A percentile compares a stretch with the other conserved stretches of the same genome.
These are phyloP conservation scores for Lutraria lutraria DNA, from an alignment of 2,888 invertebrate species.

Conservation along the genomic window DNA sequence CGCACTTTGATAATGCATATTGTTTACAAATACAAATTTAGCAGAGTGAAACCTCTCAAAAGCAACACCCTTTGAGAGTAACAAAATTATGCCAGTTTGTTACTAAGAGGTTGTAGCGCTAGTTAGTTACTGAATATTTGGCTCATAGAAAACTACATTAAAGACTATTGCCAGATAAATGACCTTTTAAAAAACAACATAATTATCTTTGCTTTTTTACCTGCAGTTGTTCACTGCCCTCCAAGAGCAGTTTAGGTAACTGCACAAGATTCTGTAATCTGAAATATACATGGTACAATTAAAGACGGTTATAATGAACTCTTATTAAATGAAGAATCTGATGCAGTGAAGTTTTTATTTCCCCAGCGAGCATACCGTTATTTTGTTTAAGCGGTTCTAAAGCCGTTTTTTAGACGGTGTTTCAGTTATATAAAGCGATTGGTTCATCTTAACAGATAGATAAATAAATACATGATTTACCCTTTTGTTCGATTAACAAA, in stretches of 20 bases:
- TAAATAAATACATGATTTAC: too few species aligned
- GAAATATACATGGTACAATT: background rate
- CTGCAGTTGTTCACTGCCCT: slow-evolving; percentile 46
- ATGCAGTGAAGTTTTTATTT: background rate
- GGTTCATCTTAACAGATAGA: too few species aligned
- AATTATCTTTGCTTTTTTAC: too few species aligned
- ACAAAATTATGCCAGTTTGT: too few species aligned
- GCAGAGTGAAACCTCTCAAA: too few species aligned
- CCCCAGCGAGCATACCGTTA: background rate
- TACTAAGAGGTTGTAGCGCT: too few species aligned
- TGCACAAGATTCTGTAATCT: slow-evolving; percentile 44
- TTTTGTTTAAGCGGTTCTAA: too few species aligned
- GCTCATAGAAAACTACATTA: background rate
- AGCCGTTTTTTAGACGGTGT: too few species aligned
- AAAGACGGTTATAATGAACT: background rate
- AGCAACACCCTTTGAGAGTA: too few species aligned
- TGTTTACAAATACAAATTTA: background rate
- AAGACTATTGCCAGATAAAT: background rate
- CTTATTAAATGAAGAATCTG: background rate
- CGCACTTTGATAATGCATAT: background rate
- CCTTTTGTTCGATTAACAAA: too few species aligned
- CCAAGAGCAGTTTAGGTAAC: slow-evolving; percentile 28
- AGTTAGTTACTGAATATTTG: background rate
- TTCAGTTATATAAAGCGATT: too few species aligned
- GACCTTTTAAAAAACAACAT: too few species aligned